Evolutionary conservation across 2,113 vertebrate species (phyloP).

Genomic region (Hippocampus barbouri): DNA sequence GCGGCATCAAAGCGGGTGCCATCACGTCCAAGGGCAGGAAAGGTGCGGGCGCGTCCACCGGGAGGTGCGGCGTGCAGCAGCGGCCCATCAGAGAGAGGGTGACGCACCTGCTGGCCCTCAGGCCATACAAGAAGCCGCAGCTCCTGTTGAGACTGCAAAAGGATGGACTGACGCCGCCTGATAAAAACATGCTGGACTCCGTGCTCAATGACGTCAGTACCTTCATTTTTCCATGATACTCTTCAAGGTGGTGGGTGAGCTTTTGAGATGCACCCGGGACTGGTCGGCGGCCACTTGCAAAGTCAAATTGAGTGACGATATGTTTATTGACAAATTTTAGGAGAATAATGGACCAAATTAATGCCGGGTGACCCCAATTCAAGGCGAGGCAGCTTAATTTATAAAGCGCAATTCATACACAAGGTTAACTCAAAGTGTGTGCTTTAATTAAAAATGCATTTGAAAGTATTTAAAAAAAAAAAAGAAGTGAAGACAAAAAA

Average conservation of each 20-base stretch:
- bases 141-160: constrained; percentile 85
- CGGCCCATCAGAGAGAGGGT: constrained; percentile 82
- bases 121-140: constrained; percentile 87
- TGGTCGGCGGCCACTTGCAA: too few species aligned
- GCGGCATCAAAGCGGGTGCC: constrained; percentile 25
- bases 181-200: constrained; percentile 82
- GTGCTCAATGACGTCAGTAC: constrained; percentile 79
- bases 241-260: background rate
- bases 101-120: constrained; percentile 86
- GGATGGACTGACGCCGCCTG: constrained; percentile 78
- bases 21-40: constrained; percentile 30
- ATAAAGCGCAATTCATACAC: too few species aligned
- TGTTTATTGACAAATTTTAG: too few species aligned
- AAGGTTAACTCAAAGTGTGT: too few species aligned
- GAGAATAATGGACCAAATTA: too few species aligned
- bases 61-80: constrained; percentile 63
- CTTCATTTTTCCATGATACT: background rate
- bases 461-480: too few species aligned
- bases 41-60: constrained; percentile 5
- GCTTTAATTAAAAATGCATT: too few species aligned
- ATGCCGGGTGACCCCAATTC: too few species aligned
- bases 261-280: too few species aligned
- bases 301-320: too few species aligned
- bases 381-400: too few species aligned
- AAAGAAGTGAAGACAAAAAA: too few species aligned